A percentile compares a stretch with the other conserved stretches of the same genome.
phyloP scores from a whole-genome alignment of 1,140 invertebrate genomes.

The Zaprionus taronus region DNA sequence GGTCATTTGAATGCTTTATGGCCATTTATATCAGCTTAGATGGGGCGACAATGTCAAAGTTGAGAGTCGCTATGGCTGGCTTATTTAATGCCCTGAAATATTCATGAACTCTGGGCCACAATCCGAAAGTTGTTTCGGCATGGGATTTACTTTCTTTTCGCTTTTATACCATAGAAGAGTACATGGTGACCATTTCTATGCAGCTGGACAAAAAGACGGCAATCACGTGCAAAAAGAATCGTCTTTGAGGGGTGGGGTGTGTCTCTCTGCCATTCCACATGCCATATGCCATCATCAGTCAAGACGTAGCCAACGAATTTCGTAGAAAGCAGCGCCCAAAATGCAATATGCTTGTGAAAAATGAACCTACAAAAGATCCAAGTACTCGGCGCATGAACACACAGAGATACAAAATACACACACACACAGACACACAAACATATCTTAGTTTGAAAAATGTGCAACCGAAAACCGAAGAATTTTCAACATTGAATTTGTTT shows the following conservation, averaged over 20 bases:
- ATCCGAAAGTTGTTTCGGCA: slow-evolving; percentile 44
- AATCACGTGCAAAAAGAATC: slow-evolving; percentile 52
- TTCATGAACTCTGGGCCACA: slow-evolving; percentile 49
- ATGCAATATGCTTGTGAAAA: slow-evolving; percentile 49
- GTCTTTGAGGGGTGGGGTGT: neutral
- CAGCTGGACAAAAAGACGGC: slow-evolving; percentile 31
- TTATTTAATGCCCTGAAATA: slow-evolving; percentile 58
- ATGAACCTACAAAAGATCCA: slow-evolving; percentile 43
- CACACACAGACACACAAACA: neutral
- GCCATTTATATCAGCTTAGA: slow-evolving; percentile 44
- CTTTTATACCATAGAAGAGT: slow-evolving; percentile 33
- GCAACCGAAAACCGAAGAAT: slow-evolving; percentile 51
- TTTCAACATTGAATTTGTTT: slow-evolving; percentile 37
- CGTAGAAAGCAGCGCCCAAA: slow-evolving; percentile 51
- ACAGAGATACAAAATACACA: neutral
- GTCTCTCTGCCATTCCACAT: neutral
- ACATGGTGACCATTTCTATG: slow-evolving; percentile 3
- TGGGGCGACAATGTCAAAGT: slow-evolving; percentile 51
- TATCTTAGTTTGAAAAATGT: slow-evolving; percentile 28
- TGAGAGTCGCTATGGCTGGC: slow-evolving; percentile 30
- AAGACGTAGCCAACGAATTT: slow-evolving; percentile 19
- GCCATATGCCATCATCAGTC: slow-evolving; percentile 39
- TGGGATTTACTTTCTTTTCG: slow-evolving; percentile 53
- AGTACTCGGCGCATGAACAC: slow-evolving; percentile 7
- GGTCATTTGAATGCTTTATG: slow-evolving; percentile 52